A percentile compares a stretch with the other conserved stretches of the same genome.
Evolutionary conservation across 2,888 invertebrate species (phyloP).

Genomic region (Sympetrum striolatum): DNA sequence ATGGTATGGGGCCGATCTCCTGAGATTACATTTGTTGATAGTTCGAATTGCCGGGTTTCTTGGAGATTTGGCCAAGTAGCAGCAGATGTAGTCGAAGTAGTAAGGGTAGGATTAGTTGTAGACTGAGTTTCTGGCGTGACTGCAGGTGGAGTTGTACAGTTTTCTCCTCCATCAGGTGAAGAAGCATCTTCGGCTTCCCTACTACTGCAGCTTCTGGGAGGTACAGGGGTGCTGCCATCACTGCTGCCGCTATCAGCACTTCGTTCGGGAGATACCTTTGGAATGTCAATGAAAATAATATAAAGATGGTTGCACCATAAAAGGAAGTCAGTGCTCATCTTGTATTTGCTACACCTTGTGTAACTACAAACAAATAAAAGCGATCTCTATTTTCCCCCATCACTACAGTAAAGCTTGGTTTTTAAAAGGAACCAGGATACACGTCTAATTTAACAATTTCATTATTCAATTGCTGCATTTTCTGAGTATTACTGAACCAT

Average conservation of each 20-base stretch:
- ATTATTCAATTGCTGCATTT: too few species aligned
- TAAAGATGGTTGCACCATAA: too few species aligned
- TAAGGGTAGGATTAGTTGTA: conserved; percentile 52
- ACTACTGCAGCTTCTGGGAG: conserved; percentile 33
- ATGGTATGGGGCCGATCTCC: conserved; percentile 91
- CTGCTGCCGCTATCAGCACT: conserved; percentile 60
- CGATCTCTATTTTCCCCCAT: too few species aligned
- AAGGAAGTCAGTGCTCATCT: too few species aligned
- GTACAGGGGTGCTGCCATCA: conserved; percentile 50
- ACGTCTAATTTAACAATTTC: too few species aligned
- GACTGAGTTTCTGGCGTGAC: neutral
- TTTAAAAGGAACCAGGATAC: too few species aligned
- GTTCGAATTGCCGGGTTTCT: conserved; percentile 76
- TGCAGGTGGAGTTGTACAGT: neutral
- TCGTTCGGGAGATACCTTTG: conserved; percentile 57
- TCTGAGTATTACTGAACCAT: too few species aligned
- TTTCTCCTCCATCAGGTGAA: conserved; percentile 25
- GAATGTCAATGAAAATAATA: neutral
- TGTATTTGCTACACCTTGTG: too few species aligned
- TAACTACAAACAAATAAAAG: too few species aligned
- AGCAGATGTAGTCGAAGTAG: conserved; percentile 59
- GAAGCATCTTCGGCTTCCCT: conserved; percentile 20
- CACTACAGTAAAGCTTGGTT: too few species aligned
- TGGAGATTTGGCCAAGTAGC: conserved; percentile 82
- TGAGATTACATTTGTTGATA: conserved; percentile 75